Evolutionary conservation across 2,797 vertebrate species (phyloP).

Genomic region (Xenopus petersii): DNA sequence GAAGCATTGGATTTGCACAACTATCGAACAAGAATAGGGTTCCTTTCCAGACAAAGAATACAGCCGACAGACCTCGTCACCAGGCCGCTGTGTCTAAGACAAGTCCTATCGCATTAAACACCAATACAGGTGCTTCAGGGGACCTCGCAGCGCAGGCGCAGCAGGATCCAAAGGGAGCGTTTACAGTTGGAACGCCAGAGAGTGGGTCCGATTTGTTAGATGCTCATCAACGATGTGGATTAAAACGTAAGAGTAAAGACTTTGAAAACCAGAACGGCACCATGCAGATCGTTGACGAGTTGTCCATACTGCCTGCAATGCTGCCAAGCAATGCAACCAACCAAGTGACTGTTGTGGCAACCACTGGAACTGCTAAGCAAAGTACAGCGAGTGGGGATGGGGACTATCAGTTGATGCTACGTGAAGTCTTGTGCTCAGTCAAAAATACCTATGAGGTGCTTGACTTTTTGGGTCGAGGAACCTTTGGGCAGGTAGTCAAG

Average conservation of each 20-base stretch:
- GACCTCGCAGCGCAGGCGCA: constrained; percentile 60
- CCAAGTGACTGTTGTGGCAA: constrained; percentile 72
- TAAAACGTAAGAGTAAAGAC: constrained; percentile 98
- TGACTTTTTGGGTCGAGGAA: constrained; percentile 95
- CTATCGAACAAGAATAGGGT: constrained; percentile 76
- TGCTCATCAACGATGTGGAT: constrained; percentile 88
- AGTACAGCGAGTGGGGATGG: constrained; percentile 79
- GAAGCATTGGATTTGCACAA: constrained; percentile 85
- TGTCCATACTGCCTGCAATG: constrained; percentile 95
- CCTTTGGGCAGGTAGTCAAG: constrained; percentile 98
- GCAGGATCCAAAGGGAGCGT: constrained; percentile 61
- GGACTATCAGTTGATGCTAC: constrained; percentile 96
- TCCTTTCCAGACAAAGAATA: constrained; percentile 83
- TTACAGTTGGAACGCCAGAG: constrained; percentile 61
- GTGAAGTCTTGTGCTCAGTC: constrained; percentile 94
- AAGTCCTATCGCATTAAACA: constrained; percentile 79
- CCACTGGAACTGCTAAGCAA: constrained; percentile 77
- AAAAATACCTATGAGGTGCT: constrained; percentile 98
- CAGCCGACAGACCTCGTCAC: constrained; percentile 75
- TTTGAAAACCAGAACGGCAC: constrained; percentile 82
- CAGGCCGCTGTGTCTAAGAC: constrained; percentile 84
- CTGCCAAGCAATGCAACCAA: constrained; percentile 90
- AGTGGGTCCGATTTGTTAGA: constrained; percentile 78
- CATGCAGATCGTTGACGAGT: constrained; percentile 98
- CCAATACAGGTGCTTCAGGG: constrained; percentile 72